Percentiles rank a stretch among this genome's conserved stretches.
Conservation (phyloP, 2,113 vertebrate species). For the Sinocyclocheilus rhinocerous region DNA sequence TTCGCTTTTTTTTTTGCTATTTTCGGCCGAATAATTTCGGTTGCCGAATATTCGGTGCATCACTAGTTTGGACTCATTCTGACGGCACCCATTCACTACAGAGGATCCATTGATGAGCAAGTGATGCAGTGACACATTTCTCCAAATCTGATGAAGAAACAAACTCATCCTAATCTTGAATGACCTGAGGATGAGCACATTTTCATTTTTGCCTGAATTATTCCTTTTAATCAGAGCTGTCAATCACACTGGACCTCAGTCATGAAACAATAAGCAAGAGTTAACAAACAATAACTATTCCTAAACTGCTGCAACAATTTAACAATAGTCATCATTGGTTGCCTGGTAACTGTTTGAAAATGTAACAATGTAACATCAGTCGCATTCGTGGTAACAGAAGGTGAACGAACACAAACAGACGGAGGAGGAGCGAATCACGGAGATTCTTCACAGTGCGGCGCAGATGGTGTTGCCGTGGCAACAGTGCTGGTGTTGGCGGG, state of each 20-base stretch:
- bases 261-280: not conserved
- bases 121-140: not conserved
- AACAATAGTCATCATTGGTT: not conserved
- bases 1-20: too few relatives aligned
- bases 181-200: not conserved
- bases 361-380: not conserved
- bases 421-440: conserved; percentile 16
- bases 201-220: too few relatives aligned
- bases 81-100: too few relatives aligned
- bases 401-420: not conserved
- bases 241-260: not conserved
- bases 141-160: not conserved
- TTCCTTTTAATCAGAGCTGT: not conserved
- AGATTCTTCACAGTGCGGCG: conserved; percentile 60
- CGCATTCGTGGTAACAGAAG: not conserved
- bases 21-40: too few relatives aligned
- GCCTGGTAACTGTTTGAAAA: not conserved
- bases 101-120: not conserved
- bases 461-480: conserved; percentile 49
- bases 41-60: too few relatives aligned
- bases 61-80: too few relatives aligned
- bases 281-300: conserved; percentile 1
- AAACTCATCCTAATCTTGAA: not conserved
- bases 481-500: conserved; percentile 57
- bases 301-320: not conserved